Evolutionary conservation across 1,140 invertebrate species (phyloP).

Genomic region (Dinoponera quadriceps): DNA sequence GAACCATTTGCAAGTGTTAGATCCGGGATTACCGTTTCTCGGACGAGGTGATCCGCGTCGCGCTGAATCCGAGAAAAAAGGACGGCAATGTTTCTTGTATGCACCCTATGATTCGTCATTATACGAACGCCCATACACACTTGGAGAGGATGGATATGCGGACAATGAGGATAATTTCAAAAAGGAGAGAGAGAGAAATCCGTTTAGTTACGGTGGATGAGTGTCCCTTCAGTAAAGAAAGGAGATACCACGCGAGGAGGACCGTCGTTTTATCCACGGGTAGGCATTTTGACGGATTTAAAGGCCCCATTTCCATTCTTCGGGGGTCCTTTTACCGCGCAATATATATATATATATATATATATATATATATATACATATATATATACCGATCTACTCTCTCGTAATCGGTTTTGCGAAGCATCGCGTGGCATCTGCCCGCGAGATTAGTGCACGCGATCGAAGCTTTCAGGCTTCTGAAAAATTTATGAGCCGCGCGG

Average conservation of each 20-base stretch:
- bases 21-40: constrained; percentile 9
- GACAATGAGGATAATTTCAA: constrained; percentile 57
- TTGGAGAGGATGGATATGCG: neutral
- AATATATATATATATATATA: neutral
- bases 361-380: no score
- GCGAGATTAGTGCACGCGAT: constrained; percentile 77
- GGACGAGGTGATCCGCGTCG: neutral
- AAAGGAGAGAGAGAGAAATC: constrained; percentile 60
- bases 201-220: constrained; percentile 70
- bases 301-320: constrained; percentile 69
- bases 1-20: neutral
- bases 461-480: constrained; percentile 67
- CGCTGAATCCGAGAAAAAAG: constrained; percentile 2
- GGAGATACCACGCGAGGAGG: constrained; percentile 14
- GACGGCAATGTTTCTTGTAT: neutral
- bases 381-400: constrained; percentile 50
- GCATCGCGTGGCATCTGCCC: constrained; percentile 79
- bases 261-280: constrained; percentile 61
- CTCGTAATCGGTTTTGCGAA: constrained; percentile 75
- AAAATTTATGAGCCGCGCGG: constrained; percentile 69
- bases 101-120: constrained; percentile 26
- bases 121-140: constrained; percentile 8
- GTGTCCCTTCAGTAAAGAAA: constrained; percentile 64
- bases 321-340: constrained; percentile 59
- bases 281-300: constrained; percentile 70